phyloP scores from a whole-genome alignment of 2,888 invertebrate species.

The Hylaea fasciaria region DNA sequence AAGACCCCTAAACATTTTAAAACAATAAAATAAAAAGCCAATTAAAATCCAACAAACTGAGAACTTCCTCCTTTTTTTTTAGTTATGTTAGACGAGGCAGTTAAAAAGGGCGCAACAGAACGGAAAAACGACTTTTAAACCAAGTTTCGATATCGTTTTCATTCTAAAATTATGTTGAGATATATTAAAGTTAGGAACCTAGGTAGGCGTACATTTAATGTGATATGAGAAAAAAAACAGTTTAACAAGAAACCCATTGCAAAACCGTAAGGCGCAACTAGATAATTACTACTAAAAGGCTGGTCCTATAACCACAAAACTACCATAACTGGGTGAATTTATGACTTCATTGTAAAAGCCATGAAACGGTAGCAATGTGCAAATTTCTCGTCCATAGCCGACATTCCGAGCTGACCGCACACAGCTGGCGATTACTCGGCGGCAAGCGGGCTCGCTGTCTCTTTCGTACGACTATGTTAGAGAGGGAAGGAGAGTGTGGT shows the following conservation, averaged over 20 bases:
- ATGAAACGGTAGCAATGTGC: constrained; percentile 39
- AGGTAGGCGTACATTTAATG: too few species aligned
- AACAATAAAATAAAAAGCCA: too few species aligned
- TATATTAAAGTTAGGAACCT: too few species aligned
- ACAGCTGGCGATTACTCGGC: constrained; percentile 49
- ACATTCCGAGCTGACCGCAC: constrained; percentile 41
- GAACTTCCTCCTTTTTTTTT: too few species aligned
- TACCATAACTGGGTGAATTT: constrained; percentile 34
- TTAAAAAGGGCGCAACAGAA: too few species aligned
- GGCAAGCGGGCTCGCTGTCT: constrained; percentile 30
- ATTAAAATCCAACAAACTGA: too few species aligned
- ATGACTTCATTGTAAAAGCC: constrained; percentile 43
- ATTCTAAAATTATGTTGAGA: too few species aligned
- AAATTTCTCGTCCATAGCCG: constrained; percentile 41
- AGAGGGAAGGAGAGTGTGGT: constrained; percentile 36
- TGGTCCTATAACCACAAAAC: not conserved
- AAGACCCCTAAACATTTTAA: too few species aligned
- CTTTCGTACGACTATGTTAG: constrained; percentile 23
- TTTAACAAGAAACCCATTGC: too few species aligned
- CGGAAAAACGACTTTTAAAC: too few species aligned
- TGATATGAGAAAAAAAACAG: not conserved
- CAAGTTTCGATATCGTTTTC: too few species aligned
- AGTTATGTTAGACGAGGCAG: too few species aligned
- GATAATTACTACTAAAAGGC: not conserved
- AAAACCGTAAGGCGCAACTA: not conserved